Conservation (phyloP, 2,888 invertebrate species). For the Ashinkailepas kermadecensis region DNA sequence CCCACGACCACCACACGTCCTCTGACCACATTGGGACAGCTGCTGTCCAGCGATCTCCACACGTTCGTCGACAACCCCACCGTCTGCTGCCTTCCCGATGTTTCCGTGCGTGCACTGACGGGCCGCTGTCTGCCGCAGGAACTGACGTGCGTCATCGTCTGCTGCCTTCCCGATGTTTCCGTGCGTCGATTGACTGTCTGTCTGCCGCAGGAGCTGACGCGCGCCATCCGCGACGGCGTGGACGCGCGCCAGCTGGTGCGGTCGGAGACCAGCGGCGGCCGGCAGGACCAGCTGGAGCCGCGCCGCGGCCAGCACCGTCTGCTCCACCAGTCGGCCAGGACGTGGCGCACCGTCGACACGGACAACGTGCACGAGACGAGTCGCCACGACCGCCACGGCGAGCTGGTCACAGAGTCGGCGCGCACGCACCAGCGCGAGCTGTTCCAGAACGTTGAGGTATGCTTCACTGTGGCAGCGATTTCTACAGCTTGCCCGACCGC, state of each 20-base stretch:
- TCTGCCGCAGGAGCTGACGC: neutral
- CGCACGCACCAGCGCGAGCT: slow-evolving; percentile 47
- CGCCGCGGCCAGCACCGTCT: slow-evolving; percentile 19
- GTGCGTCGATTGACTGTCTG: no score
- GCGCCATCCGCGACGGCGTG: slow-evolving; percentile 2
- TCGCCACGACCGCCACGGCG: slow-evolving; percentile 53
- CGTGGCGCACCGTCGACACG: slow-evolving; percentile 60
- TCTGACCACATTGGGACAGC: no score
- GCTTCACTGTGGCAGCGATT: neutral
- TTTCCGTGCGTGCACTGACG: no score
- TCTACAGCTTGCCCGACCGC: no score
- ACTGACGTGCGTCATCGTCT: neutral
- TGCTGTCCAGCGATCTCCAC: no score
- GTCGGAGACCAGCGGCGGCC: slow-evolving; percentile 28
- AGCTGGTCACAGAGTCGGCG: slow-evolving; percentile 65
- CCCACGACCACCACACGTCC: no score
- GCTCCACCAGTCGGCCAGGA: slow-evolving; percentile 30
- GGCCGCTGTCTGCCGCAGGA: neutral
- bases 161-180: no score
- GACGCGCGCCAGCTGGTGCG: slow-evolving; percentile 21
- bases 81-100: no score
- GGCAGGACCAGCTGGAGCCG: slow-evolving; percentile 27
- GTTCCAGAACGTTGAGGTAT: slow-evolving; percentile 49
- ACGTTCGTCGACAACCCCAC: no score
- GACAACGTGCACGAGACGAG: slow-evolving; percentile 58